Conservation (phyloP, 1,140 invertebrate species). For the Eufriesea mexicana region DNA sequence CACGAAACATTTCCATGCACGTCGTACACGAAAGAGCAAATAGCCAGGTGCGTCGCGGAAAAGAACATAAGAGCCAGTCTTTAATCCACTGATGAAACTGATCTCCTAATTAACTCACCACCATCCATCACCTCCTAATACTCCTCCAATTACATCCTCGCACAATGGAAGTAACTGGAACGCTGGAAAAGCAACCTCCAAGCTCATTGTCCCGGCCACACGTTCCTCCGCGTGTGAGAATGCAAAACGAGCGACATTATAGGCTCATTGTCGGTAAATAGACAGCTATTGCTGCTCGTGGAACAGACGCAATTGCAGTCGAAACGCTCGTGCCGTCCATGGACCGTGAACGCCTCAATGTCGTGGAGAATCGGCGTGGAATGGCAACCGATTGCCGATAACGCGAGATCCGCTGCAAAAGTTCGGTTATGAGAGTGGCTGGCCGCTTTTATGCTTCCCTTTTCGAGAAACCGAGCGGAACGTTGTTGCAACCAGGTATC, state of each 20-base stretch:
- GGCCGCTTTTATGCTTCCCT: background rate
- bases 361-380: background rate
- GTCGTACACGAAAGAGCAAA: too few relatives aligned
- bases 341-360: background rate
- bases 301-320: conserved; percentile 17
- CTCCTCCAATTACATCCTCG: too few relatives aligned
- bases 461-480: background rate
- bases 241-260: conserved; percentile 13
- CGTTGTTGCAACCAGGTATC: conserved; percentile 4
- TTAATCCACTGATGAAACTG: too few relatives aligned
- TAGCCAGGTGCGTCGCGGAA: too few relatives aligned
- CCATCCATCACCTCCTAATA: too few relatives aligned
- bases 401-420: background rate
- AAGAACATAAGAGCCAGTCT: too few relatives aligned
- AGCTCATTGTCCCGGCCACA: background rate
- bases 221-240: background rate
- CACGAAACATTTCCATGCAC: too few relatives aligned
- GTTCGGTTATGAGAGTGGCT: background rate
- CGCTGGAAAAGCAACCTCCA: background rate
- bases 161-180: background rate
- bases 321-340: background rate
- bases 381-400: background rate
- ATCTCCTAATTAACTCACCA: background rate
- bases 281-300: conserved; percentile 2
- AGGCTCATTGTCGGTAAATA: background rate